Conservation (phyloP, 2,797 vertebrate genomes). For the Alcedo atthis region DNA sequence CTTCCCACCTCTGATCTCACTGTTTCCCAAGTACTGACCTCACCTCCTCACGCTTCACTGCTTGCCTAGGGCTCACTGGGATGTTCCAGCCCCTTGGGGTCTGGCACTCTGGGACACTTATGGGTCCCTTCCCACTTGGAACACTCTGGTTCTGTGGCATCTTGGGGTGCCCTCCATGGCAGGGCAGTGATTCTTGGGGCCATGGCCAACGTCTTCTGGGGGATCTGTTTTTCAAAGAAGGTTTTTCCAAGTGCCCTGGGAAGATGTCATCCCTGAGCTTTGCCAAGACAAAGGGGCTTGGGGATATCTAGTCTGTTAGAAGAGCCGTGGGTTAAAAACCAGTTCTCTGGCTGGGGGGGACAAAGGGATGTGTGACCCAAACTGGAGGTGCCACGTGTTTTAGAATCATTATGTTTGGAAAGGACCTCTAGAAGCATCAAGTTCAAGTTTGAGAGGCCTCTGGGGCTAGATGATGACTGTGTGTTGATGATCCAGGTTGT, state of each 20-base stretch:
- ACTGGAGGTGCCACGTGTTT: no score
- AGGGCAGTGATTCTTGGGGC: neutral
- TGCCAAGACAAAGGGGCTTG: neutral
- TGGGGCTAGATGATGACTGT: no score
- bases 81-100: neutral
- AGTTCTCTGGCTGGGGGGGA: no score
- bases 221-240: neutral
- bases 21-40: neutral
- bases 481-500: no score
- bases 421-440: no score
- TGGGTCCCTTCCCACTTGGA: neutral
- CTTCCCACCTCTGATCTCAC: neutral
- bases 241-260: neutral
- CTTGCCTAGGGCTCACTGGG: neutral
- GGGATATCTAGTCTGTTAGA: neutral
- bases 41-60: neutral
- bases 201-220: neutral
- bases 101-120: neutral
- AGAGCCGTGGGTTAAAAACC: neutral
- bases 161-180: neutral
- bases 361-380: no score
- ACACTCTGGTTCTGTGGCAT: neutral
- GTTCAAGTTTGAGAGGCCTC: no score
- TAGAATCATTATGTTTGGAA: no score
- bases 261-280: neutral